Conservation (phyloP, 2,888 invertebrate genomes). For the Coremacera marginata region DNA sequence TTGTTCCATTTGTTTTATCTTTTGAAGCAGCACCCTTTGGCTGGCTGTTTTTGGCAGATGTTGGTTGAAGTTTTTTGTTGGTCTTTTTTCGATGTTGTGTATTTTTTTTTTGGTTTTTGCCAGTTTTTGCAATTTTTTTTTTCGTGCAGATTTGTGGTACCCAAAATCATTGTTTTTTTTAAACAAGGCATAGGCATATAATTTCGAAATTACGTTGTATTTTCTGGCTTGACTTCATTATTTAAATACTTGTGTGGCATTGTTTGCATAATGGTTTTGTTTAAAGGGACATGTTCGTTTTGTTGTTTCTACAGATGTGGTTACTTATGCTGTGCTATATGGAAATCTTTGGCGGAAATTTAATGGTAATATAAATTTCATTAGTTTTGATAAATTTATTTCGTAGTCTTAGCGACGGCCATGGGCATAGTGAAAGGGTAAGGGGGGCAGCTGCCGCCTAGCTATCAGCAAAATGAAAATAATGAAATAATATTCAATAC, state of each 20-base stretch:
- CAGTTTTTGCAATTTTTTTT: slow-evolving; percentile 6
- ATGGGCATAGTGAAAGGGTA: too few species aligned
- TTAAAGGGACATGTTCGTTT: not conserved
- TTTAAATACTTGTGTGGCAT: slow-evolving; percentile 22
- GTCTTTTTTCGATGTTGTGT: slow-evolving; percentile 17
- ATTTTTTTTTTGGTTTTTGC: slow-evolving; percentile 4
- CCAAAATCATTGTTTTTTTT: slow-evolving; percentile 36
- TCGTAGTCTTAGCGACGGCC: too few species aligned
- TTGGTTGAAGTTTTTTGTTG: not conserved
- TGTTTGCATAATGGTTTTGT: slow-evolving; percentile 10
- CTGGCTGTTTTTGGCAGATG: slow-evolving; percentile 38
- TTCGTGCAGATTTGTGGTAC: slow-evolving; percentile 39
- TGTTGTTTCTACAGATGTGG: not conserved
- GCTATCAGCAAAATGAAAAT: too few species aligned
- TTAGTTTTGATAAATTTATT: too few species aligned
- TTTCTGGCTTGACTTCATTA: slow-evolving; percentile 33
- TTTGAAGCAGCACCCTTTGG: not conserved
- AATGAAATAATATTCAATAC: too few species aligned
- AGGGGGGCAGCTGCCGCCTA: too few species aligned
- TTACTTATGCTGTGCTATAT: not conserved
- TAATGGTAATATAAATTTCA: too few species aligned
- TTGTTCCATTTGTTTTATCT: not conserved
- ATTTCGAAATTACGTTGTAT: slow-evolving; percentile 44
- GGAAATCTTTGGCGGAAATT: not conserved
- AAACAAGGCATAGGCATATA: slow-evolving; percentile 41